Evolutionary conservation across 2,113 vertebrate species (phyloP), one percentile per base, ranked within the genome.

Genomic region (Gnathonemus echidnorhynchus): DNA sequence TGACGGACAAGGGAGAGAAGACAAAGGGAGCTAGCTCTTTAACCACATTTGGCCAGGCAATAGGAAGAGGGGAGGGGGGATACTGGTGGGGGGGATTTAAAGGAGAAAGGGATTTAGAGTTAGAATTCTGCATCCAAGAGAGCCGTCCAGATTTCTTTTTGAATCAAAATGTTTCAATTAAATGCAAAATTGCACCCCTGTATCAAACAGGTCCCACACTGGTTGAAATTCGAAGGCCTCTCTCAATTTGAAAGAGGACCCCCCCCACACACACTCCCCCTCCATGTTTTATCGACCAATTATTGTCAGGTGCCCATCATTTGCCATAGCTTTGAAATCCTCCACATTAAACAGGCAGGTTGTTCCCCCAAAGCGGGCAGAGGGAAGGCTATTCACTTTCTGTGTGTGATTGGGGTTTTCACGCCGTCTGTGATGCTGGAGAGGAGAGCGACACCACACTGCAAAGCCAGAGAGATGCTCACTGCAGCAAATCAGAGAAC

Each of bases 291-390:
- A 91, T 92, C 91, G 53, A 89, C 92, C 94, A 95, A 94, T 96
- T 95, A 95, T 93, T 91, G 92, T 94, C 93, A 93, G 92, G 93
- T 95, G 94, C 89, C 94, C 83, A 88, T 86, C 92, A 92, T 94
- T 93, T 92, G 91, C 91, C 91, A 91, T 93, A 92, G 92, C 93
- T 95, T 95, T 95, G 93, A 95, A 91, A 93, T 91, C 88, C 90
- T 90, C 92, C 93, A 94, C 94, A 93, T 94, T 95, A 94, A 87
- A 94, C 93, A 94, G 94, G 93, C 92, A 92, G 94, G 93, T 94
- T 92, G 94, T 93, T 94, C 94, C 93, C 93, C 93, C 92, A 92
- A 93, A 93, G 89, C 70, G 11, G 56, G 91, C 93, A 92, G 91
- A 93, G 92, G 93, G 92, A 88, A 8, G 90, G 94, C 94, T 92